These are phyloP conservation scores for Listrodromus nycthemerus DNA, from an alignment of 2,888 invertebrate genomes.

Conservation along the genomic window DNA sequence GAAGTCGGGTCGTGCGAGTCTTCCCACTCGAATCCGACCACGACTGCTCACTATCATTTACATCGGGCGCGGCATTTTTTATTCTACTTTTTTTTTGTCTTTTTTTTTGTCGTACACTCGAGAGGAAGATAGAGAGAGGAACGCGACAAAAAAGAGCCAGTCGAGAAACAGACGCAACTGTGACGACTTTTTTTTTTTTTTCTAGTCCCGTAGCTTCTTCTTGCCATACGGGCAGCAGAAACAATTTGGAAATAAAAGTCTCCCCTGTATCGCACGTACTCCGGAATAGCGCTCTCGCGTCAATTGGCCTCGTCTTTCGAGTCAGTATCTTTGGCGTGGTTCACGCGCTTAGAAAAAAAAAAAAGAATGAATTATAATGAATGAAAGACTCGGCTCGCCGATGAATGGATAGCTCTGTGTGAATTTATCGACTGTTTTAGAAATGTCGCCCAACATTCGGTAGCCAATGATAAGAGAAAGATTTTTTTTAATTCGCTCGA, in stretches of 20 bases:
- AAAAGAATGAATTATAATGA: conserved; percentile 62
- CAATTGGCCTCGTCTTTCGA: conserved; percentile 34
- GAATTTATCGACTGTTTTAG: conserved; percentile 78
- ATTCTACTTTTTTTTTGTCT: neutral
- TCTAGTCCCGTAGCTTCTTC: conserved; percentile 26
- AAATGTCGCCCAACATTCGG: conserved; percentile 74
- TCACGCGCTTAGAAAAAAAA: conserved; percentile 56
- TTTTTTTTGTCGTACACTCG: conserved; percentile 1
- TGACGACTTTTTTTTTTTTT: conserved; percentile 46
- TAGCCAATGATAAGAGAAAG: conserved; percentile 65
- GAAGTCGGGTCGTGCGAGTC: neutral
- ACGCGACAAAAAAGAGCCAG: conserved; percentile 24
- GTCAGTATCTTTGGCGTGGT: conserved; percentile 44
- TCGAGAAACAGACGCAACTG: conserved; percentile 59
- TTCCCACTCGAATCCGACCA: conserved; percentile 29
- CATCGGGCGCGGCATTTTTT: conserved; percentile 40
- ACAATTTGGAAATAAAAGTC: conserved; percentile 9
- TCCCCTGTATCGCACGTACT: conserved; percentile 19
- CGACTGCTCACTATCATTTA: conserved; percentile 14
- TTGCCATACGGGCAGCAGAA: conserved; percentile 34
- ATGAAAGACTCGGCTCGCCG: conserved; percentile 70
- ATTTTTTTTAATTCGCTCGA: conserved; percentile 54
- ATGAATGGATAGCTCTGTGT: conserved; percentile 80
- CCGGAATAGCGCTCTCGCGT: neutral
- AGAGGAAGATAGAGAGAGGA: conserved; percentile 24